Percentiles rank a stretch among this genome's conserved stretches.
Evolutionary conservation across 2,113 vertebrate genomes (phyloP).

Genomic region (Cheirogaleus medius): DNA sequence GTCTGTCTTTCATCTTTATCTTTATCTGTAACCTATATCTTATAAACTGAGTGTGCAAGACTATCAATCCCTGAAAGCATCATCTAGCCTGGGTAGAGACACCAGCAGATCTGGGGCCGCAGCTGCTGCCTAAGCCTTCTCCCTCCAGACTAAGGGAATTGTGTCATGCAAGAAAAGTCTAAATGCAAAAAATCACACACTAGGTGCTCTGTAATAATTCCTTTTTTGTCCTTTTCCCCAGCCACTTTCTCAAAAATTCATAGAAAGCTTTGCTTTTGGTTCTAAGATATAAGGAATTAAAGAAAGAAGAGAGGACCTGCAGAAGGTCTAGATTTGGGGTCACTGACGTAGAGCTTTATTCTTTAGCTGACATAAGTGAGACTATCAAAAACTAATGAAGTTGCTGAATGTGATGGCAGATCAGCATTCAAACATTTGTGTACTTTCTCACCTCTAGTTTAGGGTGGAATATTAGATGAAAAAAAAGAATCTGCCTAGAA

Average conservation of each 20-base stretch:
- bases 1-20: background rate
- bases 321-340: background rate
- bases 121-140: background rate
- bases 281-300: background rate
- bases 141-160: background rate
- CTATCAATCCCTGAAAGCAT: background rate
- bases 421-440: background rate
- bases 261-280: conserved; percentile 30
- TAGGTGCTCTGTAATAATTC: background rate
- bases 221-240: background rate
- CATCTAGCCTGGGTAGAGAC: background rate
- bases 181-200: background rate
- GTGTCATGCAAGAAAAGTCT: background rate
- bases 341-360: background rate
- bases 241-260: background rate
- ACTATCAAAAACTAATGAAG: background rate
- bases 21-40: conserved; percentile 41
- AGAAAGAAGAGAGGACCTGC: background rate
- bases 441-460: conserved; percentile 33
- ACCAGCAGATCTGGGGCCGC: background rate
- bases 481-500: background rate
- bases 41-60: background rate
- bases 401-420: background rate
- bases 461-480: conserved; percentile 29
- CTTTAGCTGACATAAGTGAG: background rate